A percentile compares a stretch with the other conserved stretches of the same genome.
These are phyloP conservation scores for Labeo calbasu DNA, from an alignment of 2,797 vertebrate genomes.

Conservation along the genomic window DNA sequence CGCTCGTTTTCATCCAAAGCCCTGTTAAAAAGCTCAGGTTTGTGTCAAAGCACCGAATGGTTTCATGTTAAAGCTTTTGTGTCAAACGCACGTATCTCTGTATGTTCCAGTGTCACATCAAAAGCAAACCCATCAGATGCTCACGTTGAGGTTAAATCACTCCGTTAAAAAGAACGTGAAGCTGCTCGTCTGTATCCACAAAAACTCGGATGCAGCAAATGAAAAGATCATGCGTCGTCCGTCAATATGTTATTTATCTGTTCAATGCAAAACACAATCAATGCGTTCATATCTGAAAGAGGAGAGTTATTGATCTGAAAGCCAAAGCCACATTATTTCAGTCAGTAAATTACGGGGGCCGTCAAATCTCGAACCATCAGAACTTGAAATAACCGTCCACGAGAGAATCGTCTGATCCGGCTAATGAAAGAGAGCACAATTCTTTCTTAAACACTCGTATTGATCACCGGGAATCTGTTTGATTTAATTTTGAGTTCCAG, in stretches of 20 bases:
- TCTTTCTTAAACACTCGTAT: background rate
- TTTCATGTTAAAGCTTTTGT: background rate
- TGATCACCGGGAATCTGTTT: background rate
- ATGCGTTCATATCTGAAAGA: conserved; percentile 77
- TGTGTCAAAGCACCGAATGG: background rate
- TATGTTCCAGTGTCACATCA: background rate
- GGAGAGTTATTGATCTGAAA: conserved; percentile 72
- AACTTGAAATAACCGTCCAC: conserved; percentile 53
- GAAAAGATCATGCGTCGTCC: conserved; percentile 15
- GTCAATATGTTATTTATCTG: conserved; percentile 58
- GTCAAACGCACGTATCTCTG: background rate
- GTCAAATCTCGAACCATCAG: conserved; percentile 56
- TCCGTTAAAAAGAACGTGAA: background rate
- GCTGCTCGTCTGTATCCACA: background rate
- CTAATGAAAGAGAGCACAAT: conserved; percentile 6
- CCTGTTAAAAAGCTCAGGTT: conserved; percentile 51
- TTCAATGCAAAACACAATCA: conserved; percentile 75
- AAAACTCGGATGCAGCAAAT: background rate
- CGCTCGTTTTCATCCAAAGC: conserved; percentile 79
- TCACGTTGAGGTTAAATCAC: background rate
- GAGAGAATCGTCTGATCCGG: background rate
- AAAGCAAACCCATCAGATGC: background rate
- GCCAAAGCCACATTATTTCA: conserved; percentile 56
- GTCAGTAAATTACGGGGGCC: conserved; percentile 37
- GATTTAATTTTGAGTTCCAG: background rate